Percentiles rank a stretch among this genome's conserved stretches.
Evolutionary conservation across 2,113 vertebrate species (phyloP).

Genomic region (Lamprologus sp.): DNA sequence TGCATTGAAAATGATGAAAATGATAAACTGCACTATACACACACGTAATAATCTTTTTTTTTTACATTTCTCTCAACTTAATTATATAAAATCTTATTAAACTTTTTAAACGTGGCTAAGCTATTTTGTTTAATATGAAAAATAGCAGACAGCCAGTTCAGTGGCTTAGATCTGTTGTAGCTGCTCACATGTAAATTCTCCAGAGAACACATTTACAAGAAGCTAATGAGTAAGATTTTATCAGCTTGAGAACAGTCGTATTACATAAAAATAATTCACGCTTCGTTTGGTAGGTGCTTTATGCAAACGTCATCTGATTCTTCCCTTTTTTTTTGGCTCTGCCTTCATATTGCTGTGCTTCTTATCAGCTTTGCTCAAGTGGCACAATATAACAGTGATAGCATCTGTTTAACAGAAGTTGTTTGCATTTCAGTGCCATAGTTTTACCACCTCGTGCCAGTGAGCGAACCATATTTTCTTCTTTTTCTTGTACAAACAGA

Average conservation of each 20-base stretch:
- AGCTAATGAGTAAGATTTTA: background rate
- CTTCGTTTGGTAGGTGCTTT: background rate
- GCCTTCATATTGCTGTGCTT: background rate
- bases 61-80: background rate
- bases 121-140: background rate
- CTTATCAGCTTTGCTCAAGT: constrained; percentile 12
- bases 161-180: background rate
- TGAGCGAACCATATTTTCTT: background rate
- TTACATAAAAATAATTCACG: background rate
- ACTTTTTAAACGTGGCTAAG: background rate
- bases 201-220: background rate
- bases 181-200: background rate
- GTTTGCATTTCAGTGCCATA: background rate
- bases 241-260: background rate
- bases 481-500: background rate
- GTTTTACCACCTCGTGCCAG: background rate
- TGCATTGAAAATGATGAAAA: background rate
- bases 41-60: background rate
- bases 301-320: background rate
- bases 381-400: constrained; percentile 13
- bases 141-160: background rate
- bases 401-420: background rate
- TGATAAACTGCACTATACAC: background rate
- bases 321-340: background rate
- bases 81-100: background rate